These are phyloP conservation scores for Mustela nigripes DNA, from an alignment of 2,113 vertebrate genomes.

Conservation along the genomic window DNA sequence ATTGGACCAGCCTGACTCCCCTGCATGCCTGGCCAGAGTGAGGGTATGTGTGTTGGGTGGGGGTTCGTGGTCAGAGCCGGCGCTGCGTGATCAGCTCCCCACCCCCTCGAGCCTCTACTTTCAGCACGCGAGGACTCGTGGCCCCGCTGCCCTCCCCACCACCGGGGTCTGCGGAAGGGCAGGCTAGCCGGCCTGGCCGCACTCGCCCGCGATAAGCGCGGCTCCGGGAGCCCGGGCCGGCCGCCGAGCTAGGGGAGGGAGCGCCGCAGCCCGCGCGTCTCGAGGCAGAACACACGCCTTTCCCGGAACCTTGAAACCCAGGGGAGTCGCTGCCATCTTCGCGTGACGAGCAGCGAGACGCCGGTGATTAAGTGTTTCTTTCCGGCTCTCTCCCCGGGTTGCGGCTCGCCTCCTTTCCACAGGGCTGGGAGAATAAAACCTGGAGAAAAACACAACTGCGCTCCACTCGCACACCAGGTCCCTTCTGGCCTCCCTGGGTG, in stretches of 20 bases:
- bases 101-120: neutral
- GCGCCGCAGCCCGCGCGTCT: conserved; percentile 57
- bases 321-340: conserved; percentile 83
- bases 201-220: neutral
- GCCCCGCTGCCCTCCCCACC: neutral
- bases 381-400: conserved; percentile 74
- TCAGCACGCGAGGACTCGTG: neutral
- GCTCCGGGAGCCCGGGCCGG: neutral
- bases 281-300: conserved; percentile 77
- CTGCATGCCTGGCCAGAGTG: neutral
- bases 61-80: neutral
- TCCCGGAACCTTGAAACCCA: conserved; percentile 82
- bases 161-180: neutral
- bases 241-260: conserved; percentile 48
- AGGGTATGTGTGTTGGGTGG: neutral
- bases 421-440: conserved; percentile 57
- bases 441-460: neutral
- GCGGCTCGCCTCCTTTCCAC: conserved; percentile 70
- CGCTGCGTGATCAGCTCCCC: neutral
- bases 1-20: neutral
- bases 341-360: conserved; percentile 79
- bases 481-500: neutral
- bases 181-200: neutral
- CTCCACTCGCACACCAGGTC: neutral
- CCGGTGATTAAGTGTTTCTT: conserved; percentile 82